These are phyloP conservation scores for Amphiprion clarkii DNA, from an alignment of 2,797 vertebrate genomes.

Conservation along the genomic window DNA sequence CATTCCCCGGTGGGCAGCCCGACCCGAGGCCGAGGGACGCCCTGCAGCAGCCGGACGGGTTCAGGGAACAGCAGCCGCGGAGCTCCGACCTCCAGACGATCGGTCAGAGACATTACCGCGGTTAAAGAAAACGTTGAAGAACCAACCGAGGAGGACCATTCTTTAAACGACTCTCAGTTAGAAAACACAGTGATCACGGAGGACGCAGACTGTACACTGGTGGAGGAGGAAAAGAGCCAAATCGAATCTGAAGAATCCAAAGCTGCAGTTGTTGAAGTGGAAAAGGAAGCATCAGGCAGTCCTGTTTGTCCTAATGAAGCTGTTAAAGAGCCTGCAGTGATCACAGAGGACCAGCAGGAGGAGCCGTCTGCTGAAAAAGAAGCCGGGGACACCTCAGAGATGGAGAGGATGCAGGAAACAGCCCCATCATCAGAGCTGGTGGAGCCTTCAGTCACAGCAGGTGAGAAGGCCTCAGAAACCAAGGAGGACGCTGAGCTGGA, in stretches of 20 bases:
- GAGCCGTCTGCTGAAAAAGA: constrained; percentile 61
- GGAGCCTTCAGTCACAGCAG: constrained; percentile 35
- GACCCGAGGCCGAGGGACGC: constrained; percentile 61
- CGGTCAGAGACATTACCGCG: constrained; percentile 9
- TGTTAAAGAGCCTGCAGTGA: constrained; percentile 55
- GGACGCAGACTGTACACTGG: constrained; percentile 67
- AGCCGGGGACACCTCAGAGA: constrained; percentile 33
- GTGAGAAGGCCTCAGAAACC: constrained; percentile 41
- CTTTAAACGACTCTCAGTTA: constrained; percentile 57
- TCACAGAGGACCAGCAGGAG: constrained; percentile 68
- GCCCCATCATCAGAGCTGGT: constrained; percentile 36
- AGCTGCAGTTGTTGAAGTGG: not conserved
- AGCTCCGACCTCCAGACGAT: constrained; percentile 10
- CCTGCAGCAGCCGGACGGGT: constrained; percentile 80
- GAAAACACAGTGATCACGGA: constrained; percentile 63
- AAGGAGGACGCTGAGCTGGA: constrained; percentile 27
- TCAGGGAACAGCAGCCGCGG: constrained; percentile 69
- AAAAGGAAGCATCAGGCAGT: no score
- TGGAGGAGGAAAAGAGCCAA: constrained; percentile 63
- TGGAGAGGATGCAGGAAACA: constrained; percentile 66
- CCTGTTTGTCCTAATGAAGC: not conserved
- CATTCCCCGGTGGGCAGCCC: constrained; percentile 60
- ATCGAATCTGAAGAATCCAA: constrained; percentile 24
- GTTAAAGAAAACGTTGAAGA: constrained; percentile 21
- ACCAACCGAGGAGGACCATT: constrained; percentile 18